Evolutionary conservation across 1,140 invertebrate genomes (phyloP), one percentile per base, ranked within the genome.

Genomic region (Ephestia elutella): DNA sequence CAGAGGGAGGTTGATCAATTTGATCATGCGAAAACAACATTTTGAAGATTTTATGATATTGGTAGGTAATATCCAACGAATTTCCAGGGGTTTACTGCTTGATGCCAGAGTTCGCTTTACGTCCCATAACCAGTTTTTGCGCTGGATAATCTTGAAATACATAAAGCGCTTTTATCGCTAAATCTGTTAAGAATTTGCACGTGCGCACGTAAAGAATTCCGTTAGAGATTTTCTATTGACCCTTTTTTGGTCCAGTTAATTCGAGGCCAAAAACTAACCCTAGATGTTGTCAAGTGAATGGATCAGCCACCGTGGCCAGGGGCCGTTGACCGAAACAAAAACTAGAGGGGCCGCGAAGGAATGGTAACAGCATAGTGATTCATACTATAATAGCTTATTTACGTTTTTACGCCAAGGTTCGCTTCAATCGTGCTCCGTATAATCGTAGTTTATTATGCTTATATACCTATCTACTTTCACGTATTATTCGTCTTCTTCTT

Each of bases 321-420:
- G 82, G 82, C 68, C 82, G 68, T 82, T 86, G 81, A 84, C 83
- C 80, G 80, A 80, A 77, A 77, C 77, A 83, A 80, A 79, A 83
- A 80, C 78, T 63, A 74, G 65, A 60, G 59, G 20, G 56, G 62
- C 57, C 62, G 60, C 68, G 75, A 74, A 70, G 63, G 76, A 75
- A 80, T 72, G 62, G 70, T 72, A 79, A 80, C 76, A 73, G 61
- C 60, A 67, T 60, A 66, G 71, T 75, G 73, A 77, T 73, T 79
- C 69, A 69, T 65, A 60, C 17, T 63, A 63, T 61, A 57, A 59
- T 48, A 59, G 32, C 50, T 38, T 54, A 59, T 54, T 59, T 54
- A 59, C 32, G 56, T 49, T 57, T 48, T 44, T 44, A 44, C n/a
- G 13, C 15, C 38, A 44, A 32, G 30, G 38, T 44, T 44, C 13